Evolutionary conservation across 2,888 invertebrate species (phyloP).

Genomic region (Phlogophora meticulosa): DNA sequence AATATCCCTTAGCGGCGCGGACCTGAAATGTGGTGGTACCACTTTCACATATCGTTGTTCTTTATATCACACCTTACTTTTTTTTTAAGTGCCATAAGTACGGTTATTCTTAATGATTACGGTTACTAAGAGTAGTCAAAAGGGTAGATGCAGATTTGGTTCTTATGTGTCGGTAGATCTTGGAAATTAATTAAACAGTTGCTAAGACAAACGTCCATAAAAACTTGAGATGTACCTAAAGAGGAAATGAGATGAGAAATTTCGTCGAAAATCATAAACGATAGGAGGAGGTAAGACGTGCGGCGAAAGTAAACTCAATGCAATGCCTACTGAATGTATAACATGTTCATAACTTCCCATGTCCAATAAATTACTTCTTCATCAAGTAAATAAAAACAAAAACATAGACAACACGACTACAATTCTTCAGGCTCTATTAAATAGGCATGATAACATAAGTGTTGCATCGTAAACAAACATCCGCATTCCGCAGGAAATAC

Average conservation of each 20-base stretch:
- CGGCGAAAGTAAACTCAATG: background rate
- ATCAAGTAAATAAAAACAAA: conserved; percentile 13
- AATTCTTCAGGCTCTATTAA: conserved; percentile 40
- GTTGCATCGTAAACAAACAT: conserved; percentile 38
- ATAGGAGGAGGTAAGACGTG: too few species aligned
- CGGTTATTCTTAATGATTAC: conserved; percentile 49
- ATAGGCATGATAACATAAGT: conserved; percentile 21
- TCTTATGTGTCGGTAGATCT: background rate
- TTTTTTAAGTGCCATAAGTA: conserved; percentile 48
- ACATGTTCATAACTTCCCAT: background rate
- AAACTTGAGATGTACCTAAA: too few species aligned
- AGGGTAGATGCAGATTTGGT: background rate
- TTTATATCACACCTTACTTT: conserved; percentile 54
- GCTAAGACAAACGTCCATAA: background rate
- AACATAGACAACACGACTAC: conserved; percentile 11
- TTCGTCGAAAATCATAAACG: too few species aligned
- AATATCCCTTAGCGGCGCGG: conserved; percentile 71
- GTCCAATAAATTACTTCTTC: conserved; percentile 13
- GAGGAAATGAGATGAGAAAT: too few species aligned
- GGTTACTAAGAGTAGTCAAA: conserved; percentile 10
- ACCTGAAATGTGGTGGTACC: conserved; percentile 52
- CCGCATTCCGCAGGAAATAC: conserved; percentile 29
- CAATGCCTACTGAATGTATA: background rate
- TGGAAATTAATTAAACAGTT: background rate
- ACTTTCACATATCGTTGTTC: conserved; percentile 67